Percentiles rank a stretch among this genome's conserved stretches.
Evolutionary conservation across 2,113 vertebrate species (phyloP).

Genomic region (Hemiscyllium ocellatum): DNA sequence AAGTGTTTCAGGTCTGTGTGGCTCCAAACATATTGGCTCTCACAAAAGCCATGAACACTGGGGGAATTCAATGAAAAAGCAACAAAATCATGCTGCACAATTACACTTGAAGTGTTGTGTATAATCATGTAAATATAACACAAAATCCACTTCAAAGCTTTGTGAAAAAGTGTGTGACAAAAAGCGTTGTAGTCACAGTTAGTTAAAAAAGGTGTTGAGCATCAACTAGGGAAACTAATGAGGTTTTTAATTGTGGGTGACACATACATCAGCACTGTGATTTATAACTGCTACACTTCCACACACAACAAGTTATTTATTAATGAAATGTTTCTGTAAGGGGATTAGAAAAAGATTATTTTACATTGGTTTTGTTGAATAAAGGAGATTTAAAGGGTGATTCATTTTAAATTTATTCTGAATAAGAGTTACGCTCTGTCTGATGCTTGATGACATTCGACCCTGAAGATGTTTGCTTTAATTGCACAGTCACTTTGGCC

Average conservation of each 20-base stretch:
- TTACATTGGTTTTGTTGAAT: neutral
- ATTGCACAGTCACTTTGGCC: too few species aligned
- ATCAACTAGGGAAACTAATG: neutral
- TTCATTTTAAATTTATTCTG: neutral
- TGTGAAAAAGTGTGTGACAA: too few species aligned
- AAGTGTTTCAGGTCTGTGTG: neutral
- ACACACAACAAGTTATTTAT: neutral
- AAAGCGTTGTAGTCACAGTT: neutral
- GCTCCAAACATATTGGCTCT: neutral
- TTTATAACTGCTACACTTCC: slow-evolving; percentile 11
- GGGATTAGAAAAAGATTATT: too few species aligned
- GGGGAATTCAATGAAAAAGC: neutral
- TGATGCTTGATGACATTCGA: neutral
- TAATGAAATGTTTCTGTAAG: neutral
- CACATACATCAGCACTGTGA: slow-evolving; percentile 7
- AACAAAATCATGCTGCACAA: neutral
- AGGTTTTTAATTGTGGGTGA: neutral
- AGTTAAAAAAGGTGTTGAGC: neutral
- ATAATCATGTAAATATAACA: neutral
- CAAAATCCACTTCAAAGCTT: neutral
- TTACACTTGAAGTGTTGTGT: neutral
- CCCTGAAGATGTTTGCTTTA: neutral
- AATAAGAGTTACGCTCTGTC: too few species aligned
- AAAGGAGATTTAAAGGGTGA: neutral
- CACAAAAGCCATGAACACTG: neutral